Evolutionary conservation across 1,140 invertebrate genomes (phyloP), one percentile per base, ranked within the genome.

Genomic region (Caenorhabditis latens): DNA sequence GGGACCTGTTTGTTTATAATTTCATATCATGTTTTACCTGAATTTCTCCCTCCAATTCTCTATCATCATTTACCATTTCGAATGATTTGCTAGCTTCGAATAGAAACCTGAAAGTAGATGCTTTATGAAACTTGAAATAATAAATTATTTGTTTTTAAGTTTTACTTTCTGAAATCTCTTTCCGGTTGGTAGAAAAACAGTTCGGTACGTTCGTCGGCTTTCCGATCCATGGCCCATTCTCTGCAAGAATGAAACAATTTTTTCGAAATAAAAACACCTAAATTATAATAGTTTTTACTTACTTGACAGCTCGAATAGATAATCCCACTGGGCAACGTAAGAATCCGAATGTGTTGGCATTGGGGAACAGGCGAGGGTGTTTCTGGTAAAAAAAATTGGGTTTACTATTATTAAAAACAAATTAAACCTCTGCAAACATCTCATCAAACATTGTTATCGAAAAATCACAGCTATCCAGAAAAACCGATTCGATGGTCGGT

Each of bases 391-490:
- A 79, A 79, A n/a, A 40, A 7, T 71, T 42, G 6, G 46, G 19
- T 71, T 46, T 71, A 53, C 50, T 53, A 53, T 14, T 14, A 53
- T 14, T 53, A 11, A 3, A 2, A 11, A 50, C 21, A 79, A 50
- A 79, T 19, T 24, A 19, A 0, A 79, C 71, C 46, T 79, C 46
- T 9, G 71, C 71, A n/a, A 79, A 48, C 19, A 50, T 24, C 7
- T 79, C 71, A 24, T 79, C 71, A 13, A 84, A 50, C 83, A 84
- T 61, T 57, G 58, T 58, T 6, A 63, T 61, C 11, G 55, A 84
- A 43, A 84, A 63, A 61, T 84, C 83, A 84, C 53, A 58, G 9
- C 55, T 84, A 58, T 63, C 83, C 55, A 84, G 19, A 48, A 58
- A 16, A 5, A 63, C 53, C 40, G 83, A 58, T 50, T 58, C n/a